Base-by-base conservation (phyloP, 2,113 vertebrate genomes). In the Cynocephalus volans region DNA sequence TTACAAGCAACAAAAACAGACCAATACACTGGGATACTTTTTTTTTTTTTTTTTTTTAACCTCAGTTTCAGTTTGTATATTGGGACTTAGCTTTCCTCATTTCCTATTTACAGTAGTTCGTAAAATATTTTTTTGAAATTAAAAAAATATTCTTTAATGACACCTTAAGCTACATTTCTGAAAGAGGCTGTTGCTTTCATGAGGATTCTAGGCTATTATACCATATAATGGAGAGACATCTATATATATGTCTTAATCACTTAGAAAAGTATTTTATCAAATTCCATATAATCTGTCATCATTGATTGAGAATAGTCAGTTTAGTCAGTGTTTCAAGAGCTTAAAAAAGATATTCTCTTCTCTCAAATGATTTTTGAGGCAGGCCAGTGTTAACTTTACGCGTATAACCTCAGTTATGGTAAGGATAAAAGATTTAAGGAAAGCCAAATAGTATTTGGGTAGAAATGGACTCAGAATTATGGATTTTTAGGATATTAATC, bases 311-410 rank as follows among this genome's bases (percentile, higher is more conserved):
- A 70, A 28, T 72, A 90, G 26, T 69, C 36, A 45, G 12, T 73
- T 60, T 75, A 58, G 17, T 76, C 21, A 95, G 86, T 79, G 19
- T 90, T 80, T 90, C n/a, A 41, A n/a, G 48, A 33, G 13, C 56
- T 94, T 56, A 54, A 77, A 67, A 77, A 96, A 48, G 31, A 45
- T 84, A 13, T 11, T 67, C 7, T 60, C 18, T 21, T 77, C n/a
- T 80, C 11, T 93, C 67, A 95, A 90, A 89, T 52, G 76, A 65
- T 84, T 90, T 93, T 85, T 91, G 69, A 90, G 24, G 69, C 10
- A 82, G 6, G 24, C 33, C 14, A 33, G 10, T 91, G 67, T 72
- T 87, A 54, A 52, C 19, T 77, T 75, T 90, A 60, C 86, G n/a
- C 69, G 56, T 28, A 19, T 3, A 11, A 3, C 31, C 54, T 50